These are phyloP conservation scores for Archips xylosteana DNA, from an alignment of 2,888 invertebrate genomes.

Conservation along the genomic window DNA sequence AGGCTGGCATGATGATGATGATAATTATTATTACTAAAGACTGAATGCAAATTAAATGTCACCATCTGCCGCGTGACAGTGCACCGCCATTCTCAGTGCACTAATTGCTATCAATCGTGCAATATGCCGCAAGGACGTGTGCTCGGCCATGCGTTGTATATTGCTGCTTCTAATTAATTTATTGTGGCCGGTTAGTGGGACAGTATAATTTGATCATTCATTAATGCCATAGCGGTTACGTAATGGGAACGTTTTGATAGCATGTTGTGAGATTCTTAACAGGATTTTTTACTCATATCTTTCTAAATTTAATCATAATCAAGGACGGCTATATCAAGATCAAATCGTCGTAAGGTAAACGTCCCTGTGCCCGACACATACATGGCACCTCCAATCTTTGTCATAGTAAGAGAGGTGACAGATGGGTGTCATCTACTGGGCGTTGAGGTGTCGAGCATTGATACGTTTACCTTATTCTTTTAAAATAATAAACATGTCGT, in stretches of 20 bases:
- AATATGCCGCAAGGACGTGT: slow-evolving; percentile 35
- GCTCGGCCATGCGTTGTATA: slow-evolving; percentile 12
- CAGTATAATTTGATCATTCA: slow-evolving; percentile 12
- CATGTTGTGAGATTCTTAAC: too few relatives aligned
- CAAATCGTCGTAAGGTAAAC: too few relatives aligned
- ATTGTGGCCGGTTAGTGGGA: slow-evolving; percentile 17
- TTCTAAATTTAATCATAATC: background rate
- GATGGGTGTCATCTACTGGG: too few relatives aligned
- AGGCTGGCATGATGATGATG: too few relatives aligned
- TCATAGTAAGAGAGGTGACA: too few relatives aligned
- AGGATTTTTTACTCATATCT: background rate
- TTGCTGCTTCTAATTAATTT: slow-evolving; percentile 32
- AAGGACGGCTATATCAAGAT: too few relatives aligned
- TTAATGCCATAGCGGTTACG: slow-evolving; percentile 10
- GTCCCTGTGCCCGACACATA: too few relatives aligned
- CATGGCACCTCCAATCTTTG: too few relatives aligned
- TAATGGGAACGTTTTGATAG: slow-evolving; percentile 14
- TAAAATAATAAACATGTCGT: too few relatives aligned
- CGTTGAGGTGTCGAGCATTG: too few relatives aligned
- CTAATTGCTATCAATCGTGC: slow-evolving; percentile 27
- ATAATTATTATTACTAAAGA: background rate
- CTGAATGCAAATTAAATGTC: background rate
- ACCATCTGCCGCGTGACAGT: slow-evolving; percentile 16
- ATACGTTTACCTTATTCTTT: too few relatives aligned
- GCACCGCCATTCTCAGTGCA: slow-evolving; percentile 13